Evolutionary conservation across 2,113 vertebrate genomes (phyloP).

Genomic region (Pomatorhinus ruficollis): DNA sequence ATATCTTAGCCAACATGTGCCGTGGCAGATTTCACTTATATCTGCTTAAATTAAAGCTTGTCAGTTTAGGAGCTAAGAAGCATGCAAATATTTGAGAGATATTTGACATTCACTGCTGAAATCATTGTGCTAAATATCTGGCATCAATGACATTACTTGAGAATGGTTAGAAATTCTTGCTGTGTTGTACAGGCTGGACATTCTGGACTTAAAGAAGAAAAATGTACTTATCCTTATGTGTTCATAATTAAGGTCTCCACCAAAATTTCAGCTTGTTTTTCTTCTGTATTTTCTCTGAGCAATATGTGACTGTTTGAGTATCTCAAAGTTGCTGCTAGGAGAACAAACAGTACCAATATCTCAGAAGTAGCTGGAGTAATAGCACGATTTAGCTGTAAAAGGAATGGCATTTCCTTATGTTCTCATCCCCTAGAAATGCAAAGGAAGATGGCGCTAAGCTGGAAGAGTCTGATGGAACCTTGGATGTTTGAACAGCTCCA

Average conservation of each 20-base stretch:
- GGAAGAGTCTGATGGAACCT: background rate
- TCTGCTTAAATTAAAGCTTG: constrained; percentile 52
- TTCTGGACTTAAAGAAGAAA: constrained; percentile 2
- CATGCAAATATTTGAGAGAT: constrained; percentile 55
- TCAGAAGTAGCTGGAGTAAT: background rate
- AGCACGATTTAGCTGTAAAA: constrained; percentile 41
- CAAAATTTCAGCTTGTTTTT: constrained; percentile 19
- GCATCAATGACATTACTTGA: background rate
- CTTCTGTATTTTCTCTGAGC: constrained; percentile 2
- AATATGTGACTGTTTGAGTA: constrained; percentile 7
- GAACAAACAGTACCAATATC: constrained; percentile 39
- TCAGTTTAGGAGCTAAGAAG: constrained; percentile 43
- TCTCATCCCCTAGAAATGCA: constrained; percentile 32
- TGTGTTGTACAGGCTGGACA: background rate
- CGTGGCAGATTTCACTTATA: constrained; percentile 58
- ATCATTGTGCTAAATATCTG: constrained; percentile 32
- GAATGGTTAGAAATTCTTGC: constrained; percentile 21
- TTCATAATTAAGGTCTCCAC: background rate
- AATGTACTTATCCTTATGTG: background rate
- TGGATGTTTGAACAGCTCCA: background rate
- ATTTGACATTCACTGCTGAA: constrained; percentile 48
- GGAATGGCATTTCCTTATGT: constrained; percentile 52
- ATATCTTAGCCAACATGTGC: constrained; percentile 45
- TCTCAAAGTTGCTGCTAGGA: constrained; percentile 10
- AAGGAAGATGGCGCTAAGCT: background rate